Conservation (phyloP, 2,888 invertebrate species). For the Dryadula phaetusa region DNA sequence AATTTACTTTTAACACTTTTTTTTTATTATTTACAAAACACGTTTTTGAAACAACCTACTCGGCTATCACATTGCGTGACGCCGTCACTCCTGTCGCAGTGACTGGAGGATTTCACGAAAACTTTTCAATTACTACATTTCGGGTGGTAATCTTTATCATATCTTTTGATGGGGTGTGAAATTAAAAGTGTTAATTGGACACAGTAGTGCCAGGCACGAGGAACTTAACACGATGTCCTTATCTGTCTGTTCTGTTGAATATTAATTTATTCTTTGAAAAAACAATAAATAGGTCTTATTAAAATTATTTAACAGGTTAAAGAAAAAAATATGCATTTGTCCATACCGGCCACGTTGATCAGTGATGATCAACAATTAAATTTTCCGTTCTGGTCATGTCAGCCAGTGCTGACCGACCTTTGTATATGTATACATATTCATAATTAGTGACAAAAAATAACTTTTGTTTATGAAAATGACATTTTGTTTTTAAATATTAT, state of each 20-base stretch:
- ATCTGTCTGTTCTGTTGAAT: background rate
- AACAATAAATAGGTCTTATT: too few relatives aligned
- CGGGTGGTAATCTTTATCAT: constrained; percentile 36
- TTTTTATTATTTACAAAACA: background rate
- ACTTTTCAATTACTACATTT: constrained; percentile 42
- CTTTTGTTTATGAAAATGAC: too few relatives aligned
- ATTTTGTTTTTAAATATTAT: too few relatives aligned
- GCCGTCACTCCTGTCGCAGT: constrained; percentile 33
- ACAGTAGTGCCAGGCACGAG: constrained; percentile 65
- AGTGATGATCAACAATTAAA: too few relatives aligned
- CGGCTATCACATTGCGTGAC: constrained; percentile 34
- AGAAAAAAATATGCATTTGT: too few relatives aligned
- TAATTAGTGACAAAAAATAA: too few relatives aligned
- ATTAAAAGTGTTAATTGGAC: constrained; percentile 59
- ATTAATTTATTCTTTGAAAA: background rate
- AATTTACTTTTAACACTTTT: background rate
- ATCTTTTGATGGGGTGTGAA: constrained; percentile 39
- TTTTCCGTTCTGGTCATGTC: too few relatives aligned
- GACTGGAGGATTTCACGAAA: constrained; percentile 40
- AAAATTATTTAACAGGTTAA: too few relatives aligned
- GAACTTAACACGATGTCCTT: constrained; percentile 14
- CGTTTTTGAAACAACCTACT: background rate
- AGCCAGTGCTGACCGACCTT: too few relatives aligned
- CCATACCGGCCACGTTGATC: too few relatives aligned
- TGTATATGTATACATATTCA: too few relatives aligned